Conservation (phyloP, 92 coral and sea anemone genomes). For the Zoanthus gigantus region DNA sequence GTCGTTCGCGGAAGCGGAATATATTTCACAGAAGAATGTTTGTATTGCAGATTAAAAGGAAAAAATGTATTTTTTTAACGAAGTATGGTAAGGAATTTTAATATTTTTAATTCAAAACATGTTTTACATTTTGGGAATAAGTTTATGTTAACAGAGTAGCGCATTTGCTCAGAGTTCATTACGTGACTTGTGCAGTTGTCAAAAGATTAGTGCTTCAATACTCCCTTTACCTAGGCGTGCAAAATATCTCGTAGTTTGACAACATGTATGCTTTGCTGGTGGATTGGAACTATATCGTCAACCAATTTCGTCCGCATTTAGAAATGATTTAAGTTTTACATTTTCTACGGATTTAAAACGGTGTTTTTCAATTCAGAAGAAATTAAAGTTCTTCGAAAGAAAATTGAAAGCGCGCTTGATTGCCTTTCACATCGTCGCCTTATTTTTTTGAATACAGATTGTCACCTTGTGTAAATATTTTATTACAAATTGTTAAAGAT, state of each 20-base stretch:
- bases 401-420: not conserved
- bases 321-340: not conserved
- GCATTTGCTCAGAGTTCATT: slow-evolving; percentile 11
- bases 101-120: not conserved
- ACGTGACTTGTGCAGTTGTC: slow-evolving; percentile 40
- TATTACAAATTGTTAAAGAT: not conserved
- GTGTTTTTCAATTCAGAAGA: not conserved
- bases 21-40: slow-evolving; percentile 23
- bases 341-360: not conserved
- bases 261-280: not conserved
- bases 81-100: not conserved
- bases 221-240: slow-evolving; percentile 5
- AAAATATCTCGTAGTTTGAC: slow-evolving; percentile 18
- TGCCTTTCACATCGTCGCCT: too few species aligned
- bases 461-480: not conserved
- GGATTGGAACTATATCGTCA: slow-evolving; percentile 4
- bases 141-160: not conserved
- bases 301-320: not conserved
- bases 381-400: not conserved
- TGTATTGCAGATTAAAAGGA: not conserved
- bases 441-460: not conserved
- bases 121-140: not conserved
- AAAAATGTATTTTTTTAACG: not conserved
- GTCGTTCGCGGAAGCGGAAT: slow-evolving; percentile 7
- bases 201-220: not conserved